Evolutionary conservation across 1,140 invertebrate species (phyloP).

Genomic region (Macrobrachium nipponense): DNA sequence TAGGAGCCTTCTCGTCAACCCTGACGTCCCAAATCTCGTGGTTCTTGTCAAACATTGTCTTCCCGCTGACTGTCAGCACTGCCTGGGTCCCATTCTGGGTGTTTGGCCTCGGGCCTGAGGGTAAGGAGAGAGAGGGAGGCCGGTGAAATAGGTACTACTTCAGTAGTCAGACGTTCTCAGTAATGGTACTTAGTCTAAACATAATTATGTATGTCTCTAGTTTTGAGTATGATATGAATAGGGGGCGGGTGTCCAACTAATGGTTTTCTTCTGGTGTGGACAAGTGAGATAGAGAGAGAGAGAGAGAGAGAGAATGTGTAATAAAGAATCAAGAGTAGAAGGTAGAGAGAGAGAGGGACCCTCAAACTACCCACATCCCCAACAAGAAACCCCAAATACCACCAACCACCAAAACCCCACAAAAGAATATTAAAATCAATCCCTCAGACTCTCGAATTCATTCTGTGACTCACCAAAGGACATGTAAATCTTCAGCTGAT

Average conservation of each 20-base stretch:
- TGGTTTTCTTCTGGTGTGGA: too few relatives aligned
- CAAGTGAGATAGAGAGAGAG: too few relatives aligned
- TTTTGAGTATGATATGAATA: too few relatives aligned
- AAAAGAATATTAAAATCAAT: too few relatives aligned
- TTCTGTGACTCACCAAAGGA: slow-evolving; percentile 65
- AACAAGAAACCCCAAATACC: too few relatives aligned
- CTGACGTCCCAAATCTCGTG: slow-evolving; percentile 71
- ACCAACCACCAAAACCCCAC: too few relatives aligned
- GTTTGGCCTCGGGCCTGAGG: slow-evolving; percentile 73
- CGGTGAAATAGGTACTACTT: neutral
- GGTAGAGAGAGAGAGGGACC: too few relatives aligned
- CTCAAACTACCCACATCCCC: too few relatives aligned
- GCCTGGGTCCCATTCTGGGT: slow-evolving; percentile 75
- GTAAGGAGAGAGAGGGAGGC: slow-evolving; percentile 2
- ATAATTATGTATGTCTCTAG: too few relatives aligned
- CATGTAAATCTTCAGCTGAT: slow-evolving; percentile 67
- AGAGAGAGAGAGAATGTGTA: too few relatives aligned
- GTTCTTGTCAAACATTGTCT: slow-evolving; percentile 68
- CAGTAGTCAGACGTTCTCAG: neutral
- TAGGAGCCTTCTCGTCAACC: slow-evolving; percentile 70
- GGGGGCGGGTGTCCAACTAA: too few relatives aligned
- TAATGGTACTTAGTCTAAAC: neutral
- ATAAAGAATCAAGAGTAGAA: neutral
- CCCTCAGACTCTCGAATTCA: too few relatives aligned
- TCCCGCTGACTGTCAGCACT: slow-evolving; percentile 67